Percentiles rank a stretch among this genome's conserved stretches.
Evolutionary conservation across 2,797 vertebrate species (phyloP).

Genomic region (Hozukius guyotensis): DNA sequence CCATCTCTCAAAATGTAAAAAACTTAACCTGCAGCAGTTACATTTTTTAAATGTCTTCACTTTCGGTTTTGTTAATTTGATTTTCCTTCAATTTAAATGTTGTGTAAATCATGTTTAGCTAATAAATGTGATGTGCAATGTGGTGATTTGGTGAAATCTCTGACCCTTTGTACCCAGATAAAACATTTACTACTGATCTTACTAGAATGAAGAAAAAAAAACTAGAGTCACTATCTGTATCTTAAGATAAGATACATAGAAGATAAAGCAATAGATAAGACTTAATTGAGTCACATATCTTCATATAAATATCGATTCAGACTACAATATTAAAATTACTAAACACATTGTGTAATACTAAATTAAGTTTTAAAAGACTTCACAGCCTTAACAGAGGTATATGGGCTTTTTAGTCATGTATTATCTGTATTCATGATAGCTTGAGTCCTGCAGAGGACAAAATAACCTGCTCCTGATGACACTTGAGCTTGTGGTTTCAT

Average conservation of each 20-base stretch:
- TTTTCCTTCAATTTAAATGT: background rate
- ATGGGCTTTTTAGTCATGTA: background rate
- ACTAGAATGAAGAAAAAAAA: background rate
- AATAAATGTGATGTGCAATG: background rate
- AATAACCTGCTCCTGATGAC: background rate
- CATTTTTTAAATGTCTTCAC: too few relatives aligned
- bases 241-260: background rate
- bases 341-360: background rate
- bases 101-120: background rate
- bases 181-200: too few relatives aligned
- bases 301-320: background rate
- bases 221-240: background rate
- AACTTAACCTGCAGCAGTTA: too few relatives aligned
- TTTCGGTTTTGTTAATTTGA: too few relatives aligned
- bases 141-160: too few relatives aligned
- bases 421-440: background rate
- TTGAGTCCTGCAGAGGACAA: background rate
- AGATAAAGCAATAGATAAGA: background rate
- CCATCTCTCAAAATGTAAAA: too few relatives aligned
- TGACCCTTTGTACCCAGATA: too few relatives aligned
- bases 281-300: background rate
- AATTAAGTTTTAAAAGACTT: too few relatives aligned
- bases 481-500: background rate
- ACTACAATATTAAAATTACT: fast-evolving
- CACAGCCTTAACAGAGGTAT: fast-evolving